Percentiles rank a stretch among this genome's conserved stretches.
Conservation (phyloP, 2,797 vertebrate species). For the Peromyscus eremicus region DNA sequence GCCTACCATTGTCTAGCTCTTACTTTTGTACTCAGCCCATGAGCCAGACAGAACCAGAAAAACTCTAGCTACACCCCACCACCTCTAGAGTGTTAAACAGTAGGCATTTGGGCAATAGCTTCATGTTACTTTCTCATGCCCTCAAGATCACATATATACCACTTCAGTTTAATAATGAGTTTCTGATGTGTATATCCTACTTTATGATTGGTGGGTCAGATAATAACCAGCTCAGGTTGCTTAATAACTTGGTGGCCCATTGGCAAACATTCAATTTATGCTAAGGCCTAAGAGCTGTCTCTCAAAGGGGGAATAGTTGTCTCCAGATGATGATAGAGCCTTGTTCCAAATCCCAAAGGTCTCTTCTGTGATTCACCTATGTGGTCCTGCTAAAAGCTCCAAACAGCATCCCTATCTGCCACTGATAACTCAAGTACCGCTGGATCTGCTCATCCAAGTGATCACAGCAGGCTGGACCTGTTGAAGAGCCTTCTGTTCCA, state of each 20-base stretch:
- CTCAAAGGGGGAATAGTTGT: not conserved
- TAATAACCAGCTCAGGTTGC: not conserved
- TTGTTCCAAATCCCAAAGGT: not conserved
- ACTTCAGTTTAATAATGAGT: not conserved
- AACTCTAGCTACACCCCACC: not conserved
- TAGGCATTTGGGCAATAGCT: not conserved
- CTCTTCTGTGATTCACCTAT: not conserved
- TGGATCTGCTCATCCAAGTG: not conserved
- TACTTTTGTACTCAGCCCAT: too few relatives aligned
- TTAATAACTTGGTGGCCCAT: not conserved
- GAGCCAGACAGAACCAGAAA: too few relatives aligned
- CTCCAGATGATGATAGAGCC: not conserved
- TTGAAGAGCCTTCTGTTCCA: not conserved
- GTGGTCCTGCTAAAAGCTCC: not conserved
- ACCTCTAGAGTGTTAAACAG: not conserved
- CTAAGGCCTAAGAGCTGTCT: not conserved
- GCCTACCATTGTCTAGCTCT: too few relatives aligned
- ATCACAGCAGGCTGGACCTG: not conserved
- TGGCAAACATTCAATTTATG: not conserved
- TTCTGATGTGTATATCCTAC: not conserved
- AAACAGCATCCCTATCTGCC: not conserved
- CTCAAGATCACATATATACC: not conserved
- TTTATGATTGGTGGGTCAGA: not conserved
- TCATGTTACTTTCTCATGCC: not conserved
- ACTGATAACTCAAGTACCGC: not conserved